Evolutionary conservation across 92 coral and sea anemone species (phyloP).

Genomic region (Palythoa caribaeorum): DNA sequence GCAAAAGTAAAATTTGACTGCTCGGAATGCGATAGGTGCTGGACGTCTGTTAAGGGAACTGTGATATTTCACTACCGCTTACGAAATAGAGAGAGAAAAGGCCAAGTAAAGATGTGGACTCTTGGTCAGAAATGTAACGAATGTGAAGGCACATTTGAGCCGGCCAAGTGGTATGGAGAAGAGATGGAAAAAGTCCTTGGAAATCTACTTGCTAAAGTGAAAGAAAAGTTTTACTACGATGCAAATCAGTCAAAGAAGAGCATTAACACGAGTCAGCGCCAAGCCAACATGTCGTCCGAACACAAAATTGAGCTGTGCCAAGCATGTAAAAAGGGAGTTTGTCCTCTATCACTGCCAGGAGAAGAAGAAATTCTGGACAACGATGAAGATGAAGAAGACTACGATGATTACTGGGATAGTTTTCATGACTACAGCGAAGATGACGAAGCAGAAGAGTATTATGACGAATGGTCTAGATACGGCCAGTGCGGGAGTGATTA

Average conservation of each 20-base stretch:
- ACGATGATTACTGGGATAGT: not conserved
- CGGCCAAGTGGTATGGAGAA: conserved; percentile 24
- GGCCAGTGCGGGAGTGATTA: not conserved
- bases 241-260: not conserved
- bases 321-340: conserved; percentile 31
- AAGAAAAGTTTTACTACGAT: conserved; percentile 29
- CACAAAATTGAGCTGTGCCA: conserved; percentile 46
- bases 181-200: conserved; percentile 18
- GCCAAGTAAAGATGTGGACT: conserved; percentile 30
- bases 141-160: conserved; percentile 8
- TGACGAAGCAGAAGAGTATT: not conserved
- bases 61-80: conserved; percentile 40
- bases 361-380: not conserved
- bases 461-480: not conserved
- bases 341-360: not conserved
- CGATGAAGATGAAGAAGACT: not conserved
- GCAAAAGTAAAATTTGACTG: conserved; percentile 22
- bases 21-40: not conserved
- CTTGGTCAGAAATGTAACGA: conserved; percentile 36
- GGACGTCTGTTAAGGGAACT: conserved; percentile 45
- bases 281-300: conserved; percentile 35
- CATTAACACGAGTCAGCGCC: conserved; percentile 14
- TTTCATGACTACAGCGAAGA: not conserved
- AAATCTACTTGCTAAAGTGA: conserved; percentile 21
- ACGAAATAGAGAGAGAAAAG: not conserved